Base-by-base conservation (phyloP, 2,888 invertebrate genomes). In the Mesorhabditis spiculigera region DNA sequence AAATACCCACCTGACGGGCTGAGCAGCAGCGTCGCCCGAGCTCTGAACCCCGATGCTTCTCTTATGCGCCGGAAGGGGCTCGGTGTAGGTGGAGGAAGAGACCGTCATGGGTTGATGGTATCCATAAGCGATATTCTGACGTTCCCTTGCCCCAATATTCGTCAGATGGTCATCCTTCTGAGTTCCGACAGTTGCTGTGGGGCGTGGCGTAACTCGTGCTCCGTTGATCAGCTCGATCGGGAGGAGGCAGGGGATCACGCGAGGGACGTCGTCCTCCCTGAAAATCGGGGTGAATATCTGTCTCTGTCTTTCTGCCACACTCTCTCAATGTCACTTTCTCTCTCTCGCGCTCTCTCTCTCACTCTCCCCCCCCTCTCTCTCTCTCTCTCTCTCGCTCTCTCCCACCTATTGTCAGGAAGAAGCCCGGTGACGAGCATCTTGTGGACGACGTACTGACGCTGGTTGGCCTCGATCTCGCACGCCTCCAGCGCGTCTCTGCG, bases 401-500 rank as follows among this genome's bases (percentile, higher is more conserved):
- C 28, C 28, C 28, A 50, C 58, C 73, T 72, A 10, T 73, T 61
- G 44, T 81, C 81, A 5, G 85, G 84, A 13, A 86, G 69, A 4
- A 84, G 73, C 6, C 86, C 85, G 43, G 80, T 83, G 43, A 81
- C 75, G 5, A 86, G 69, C 84, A 86, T 82, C 63, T 80, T 78
- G 44, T 83, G 80, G 44, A 86, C 83, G 16, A 78, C 76, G 72
- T 86, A 86, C 71, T 84, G 81, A 28, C 86, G 75, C 66, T 86
- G 86, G 67, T 83, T 85, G 5, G 86, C 86, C 67, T 86, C 86
- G 69, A 86, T 88, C 76, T 88, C 88, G 67, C 86, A 83, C 67
- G 88, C 87, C 72, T 88, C 88, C 62, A 88, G 82, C 58, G 86
- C 81, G 58, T 86, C 80, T 67, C 87, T 83, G 63, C 88, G 76